A percentile compares a stretch with the other conserved stretches of the same genome.
These are phyloP conservation scores for Drosophila borborema DNA, from an alignment of 2,888 invertebrate genomes.

Conservation along the genomic window DNA sequence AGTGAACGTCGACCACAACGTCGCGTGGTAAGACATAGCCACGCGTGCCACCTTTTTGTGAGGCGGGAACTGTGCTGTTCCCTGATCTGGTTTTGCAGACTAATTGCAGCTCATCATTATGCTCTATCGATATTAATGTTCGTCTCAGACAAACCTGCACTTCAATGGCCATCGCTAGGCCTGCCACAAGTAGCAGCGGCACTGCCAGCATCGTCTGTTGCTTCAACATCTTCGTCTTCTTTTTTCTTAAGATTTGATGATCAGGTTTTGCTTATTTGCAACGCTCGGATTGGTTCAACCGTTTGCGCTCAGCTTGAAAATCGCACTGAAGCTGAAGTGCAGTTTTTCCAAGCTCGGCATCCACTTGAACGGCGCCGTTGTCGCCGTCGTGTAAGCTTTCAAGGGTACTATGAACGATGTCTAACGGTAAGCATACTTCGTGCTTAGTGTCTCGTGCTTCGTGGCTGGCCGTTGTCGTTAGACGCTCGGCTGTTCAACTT, in stretches of 20 bases:
- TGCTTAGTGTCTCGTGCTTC: constrained; percentile 4
- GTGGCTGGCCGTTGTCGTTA: background rate
- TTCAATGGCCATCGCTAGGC: constrained; percentile 58
- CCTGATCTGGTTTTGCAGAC: constrained; percentile 21
- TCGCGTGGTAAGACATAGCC: constrained; percentile 17
- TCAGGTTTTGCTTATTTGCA: constrained; percentile 18
- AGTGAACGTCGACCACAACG: constrained; percentile 79
- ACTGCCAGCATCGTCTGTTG: constrained; percentile 23
- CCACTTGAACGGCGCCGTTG: constrained; percentile 54
- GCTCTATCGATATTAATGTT: constrained; percentile 19
- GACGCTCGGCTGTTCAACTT: constrained; percentile 52
- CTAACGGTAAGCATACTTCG: constrained; percentile 51
- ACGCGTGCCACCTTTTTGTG: constrained; percentile 29
- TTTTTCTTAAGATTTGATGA: constrained; percentile 4
- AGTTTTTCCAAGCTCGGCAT: constrained; percentile 56
- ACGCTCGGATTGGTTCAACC: constrained; percentile 51
- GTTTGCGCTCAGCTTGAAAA: constrained; percentile 67
- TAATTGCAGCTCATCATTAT: constrained; percentile 38
- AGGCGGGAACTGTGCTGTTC: constrained; percentile 40
- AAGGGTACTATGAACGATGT: constrained; percentile 58
- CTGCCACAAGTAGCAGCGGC: constrained; percentile 44
- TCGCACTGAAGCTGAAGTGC: constrained; percentile 71
- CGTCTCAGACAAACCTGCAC: constrained; percentile 71
- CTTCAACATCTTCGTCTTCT: constrained; percentile 25
- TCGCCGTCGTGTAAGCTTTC: constrained; percentile 63